These are phyloP conservation scores for Dasysyrphus albostriatus DNA, from an alignment of 2,888 invertebrate genomes.

Conservation along the genomic window DNA sequence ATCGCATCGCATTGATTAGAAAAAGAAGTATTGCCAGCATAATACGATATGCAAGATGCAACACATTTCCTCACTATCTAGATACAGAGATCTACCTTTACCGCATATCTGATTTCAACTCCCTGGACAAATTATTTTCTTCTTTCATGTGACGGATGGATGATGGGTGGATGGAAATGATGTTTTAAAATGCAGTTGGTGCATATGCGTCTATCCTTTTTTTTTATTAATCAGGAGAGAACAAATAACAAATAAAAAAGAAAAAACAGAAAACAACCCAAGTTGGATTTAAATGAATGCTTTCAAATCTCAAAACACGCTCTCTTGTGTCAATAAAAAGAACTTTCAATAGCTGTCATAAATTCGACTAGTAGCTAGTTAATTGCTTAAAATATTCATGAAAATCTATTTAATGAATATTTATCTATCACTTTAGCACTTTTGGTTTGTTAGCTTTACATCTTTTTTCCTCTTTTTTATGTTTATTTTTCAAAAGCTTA, in stretches of 20 bases:
- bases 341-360: conserved; percentile 66
- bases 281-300: conserved; percentile 37
- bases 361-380: conserved; percentile 65
- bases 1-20: conserved; percentile 11
- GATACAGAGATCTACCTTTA: conserved; percentile 36
- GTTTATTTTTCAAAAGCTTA: conserved; percentile 14
- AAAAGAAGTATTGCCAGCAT: conserved; percentile 38
- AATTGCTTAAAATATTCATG: conserved; percentile 75
- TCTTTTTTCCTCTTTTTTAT: not conserved
- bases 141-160: conserved; percentile 7
- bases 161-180: conserved; percentile 16
- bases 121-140: conserved; percentile 43
- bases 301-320: conserved; percentile 39
- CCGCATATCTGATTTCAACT: conserved; percentile 69
- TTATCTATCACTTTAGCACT: conserved; percentile 65
- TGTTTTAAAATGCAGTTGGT: conserved; percentile 31
- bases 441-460: conserved; percentile 45
- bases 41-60: conserved; percentile 42
- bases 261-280: conserved; percentile 2
- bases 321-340: conserved; percentile 38
- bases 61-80: conserved; percentile 44
- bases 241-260: not conserved
- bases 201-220: conserved; percentile 47
- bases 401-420: conserved; percentile 70
- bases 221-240: conserved; percentile 35